Conservation (phyloP, 2,113 vertebrate species). For the Melanostigma gelatinosum region DNA sequence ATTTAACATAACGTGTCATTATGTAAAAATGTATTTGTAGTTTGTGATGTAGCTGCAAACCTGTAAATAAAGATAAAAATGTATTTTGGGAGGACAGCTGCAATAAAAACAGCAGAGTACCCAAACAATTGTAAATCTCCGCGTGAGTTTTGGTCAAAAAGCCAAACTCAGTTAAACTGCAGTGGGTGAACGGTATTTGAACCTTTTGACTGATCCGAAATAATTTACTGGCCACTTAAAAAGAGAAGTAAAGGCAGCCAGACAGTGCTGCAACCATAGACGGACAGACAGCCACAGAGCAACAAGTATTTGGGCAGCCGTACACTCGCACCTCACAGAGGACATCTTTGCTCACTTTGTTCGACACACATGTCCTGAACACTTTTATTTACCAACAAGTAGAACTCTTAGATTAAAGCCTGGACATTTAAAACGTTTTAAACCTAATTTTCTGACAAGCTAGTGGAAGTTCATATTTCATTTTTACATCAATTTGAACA, state of each 20-base stretch:
- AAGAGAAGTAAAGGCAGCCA: constrained; percentile 1
- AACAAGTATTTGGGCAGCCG: constrained; percentile 26
- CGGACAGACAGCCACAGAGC: constrained; percentile 9
- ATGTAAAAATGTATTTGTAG: background rate
- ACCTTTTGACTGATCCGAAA: constrained; percentile 16
- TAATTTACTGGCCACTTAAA: constrained; percentile 28
- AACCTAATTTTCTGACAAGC: background rate
- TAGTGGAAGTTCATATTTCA: background rate
- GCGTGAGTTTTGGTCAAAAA: background rate
- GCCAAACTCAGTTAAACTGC: constrained; percentile 20
- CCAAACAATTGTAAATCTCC: constrained; percentile 17
- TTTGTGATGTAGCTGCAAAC: background rate
- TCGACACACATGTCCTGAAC: background rate
- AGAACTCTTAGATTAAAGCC: background rate
- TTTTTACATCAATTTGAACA: background rate
- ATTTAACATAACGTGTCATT: constrained; percentile 23
- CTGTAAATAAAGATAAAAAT: background rate
- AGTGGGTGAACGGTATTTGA: background rate
- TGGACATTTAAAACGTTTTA: background rate
- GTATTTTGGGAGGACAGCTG: constrained; percentile 30
- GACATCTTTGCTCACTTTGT: background rate
- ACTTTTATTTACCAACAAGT: background rate
- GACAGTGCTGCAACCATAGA: constrained; percentile 6
- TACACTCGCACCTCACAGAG: background rate
- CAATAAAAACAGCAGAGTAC: constrained; percentile 20